Evolutionary conservation across 2,888 invertebrate genomes (phyloP), one percentile per base, ranked within the genome.

Genomic region (Synanthedon formicaeformis): DNA sequence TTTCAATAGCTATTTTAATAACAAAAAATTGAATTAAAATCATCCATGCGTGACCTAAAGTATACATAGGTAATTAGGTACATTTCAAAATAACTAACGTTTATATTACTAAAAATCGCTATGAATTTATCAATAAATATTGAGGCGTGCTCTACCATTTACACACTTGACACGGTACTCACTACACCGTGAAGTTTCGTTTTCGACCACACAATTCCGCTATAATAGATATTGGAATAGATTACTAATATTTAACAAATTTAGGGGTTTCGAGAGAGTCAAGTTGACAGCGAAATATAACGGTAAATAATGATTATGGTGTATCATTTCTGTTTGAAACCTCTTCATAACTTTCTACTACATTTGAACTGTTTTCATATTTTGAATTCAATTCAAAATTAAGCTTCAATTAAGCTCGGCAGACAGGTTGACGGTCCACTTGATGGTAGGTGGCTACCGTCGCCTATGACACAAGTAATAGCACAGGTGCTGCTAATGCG

Each of bases 191-290:
- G 45, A 53, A 54, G 18, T 23, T 45, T 51, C 16, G 18, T 45
- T 54, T 45, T 52, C 56, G 55, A 57, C 59, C 67, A 63, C 59
- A 62, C 66, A 54, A 63, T 63, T 59, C 65, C 58, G 64, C 66
- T 69, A 71, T 69, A 61, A 66, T 66, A 61, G 67, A 64, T 67
- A 77, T 77, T 75, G 77, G 75, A 78, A 77, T 73, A 69, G 73
- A 80, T 80, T 72, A 64, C 57, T 54, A 54, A 58, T 56, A 64
- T 65, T 64, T 66, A 70, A 16, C 74, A 65, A 73, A 76, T 76
- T 74, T 71, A 73, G 67, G 71, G 69, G 65, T 69, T 60, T 56
- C 59, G 58, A 58, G 67, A 71, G 64, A 67, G 64, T 63, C 63
- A 56, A 57, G 58, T 60, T 52, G 60, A 63, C 60, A 56, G 61